Conservation (phyloP, 1,140 invertebrate species). For the Anastatus disparis region DNA sequence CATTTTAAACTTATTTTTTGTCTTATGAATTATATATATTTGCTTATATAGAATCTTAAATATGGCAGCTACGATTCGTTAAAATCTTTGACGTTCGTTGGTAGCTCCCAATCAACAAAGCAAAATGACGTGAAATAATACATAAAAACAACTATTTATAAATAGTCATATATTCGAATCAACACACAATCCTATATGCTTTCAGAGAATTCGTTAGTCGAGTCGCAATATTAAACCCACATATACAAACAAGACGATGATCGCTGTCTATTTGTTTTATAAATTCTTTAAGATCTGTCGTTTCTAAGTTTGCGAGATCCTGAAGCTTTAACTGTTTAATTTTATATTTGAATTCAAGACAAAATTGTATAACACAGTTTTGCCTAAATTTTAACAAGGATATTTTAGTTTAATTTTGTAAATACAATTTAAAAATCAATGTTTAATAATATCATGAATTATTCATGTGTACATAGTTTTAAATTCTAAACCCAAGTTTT, state of each 20-base stretch:
- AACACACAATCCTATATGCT: not conserved
- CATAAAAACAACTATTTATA: not conserved
- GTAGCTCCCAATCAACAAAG: not conserved
- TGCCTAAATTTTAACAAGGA: too few relatives aligned
- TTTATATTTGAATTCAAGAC: not conserved
- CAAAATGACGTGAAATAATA: not conserved
- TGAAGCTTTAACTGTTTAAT: slow-evolving; percentile 26
- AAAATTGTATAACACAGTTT: too few relatives aligned
- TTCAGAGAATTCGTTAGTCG: slow-evolving; percentile 9
- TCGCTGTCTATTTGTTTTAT: slow-evolving; percentile 27
- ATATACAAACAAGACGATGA: not conserved
- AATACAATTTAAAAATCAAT: too few relatives aligned
- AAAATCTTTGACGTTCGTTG: not conserved
- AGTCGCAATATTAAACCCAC: slow-evolving; percentile 20
- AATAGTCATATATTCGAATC: slow-evolving; percentile 10
- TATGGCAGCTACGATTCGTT: not conserved
- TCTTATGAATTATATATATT: not conserved
- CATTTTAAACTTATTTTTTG: not conserved
- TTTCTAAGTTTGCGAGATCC: slow-evolving; percentile 12
- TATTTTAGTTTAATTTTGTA: too few relatives aligned
- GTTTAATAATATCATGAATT: too few relatives aligned
- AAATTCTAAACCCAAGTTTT: too few relatives aligned
- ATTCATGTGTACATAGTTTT: too few relatives aligned
- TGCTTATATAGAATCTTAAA: slow-evolving; percentile 4
- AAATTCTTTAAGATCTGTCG: slow-evolving; percentile 13